Percentiles rank a stretch among this genome's conserved stretches.
These are phyloP conservation scores for Psylliodes chrysocephalus DNA, from an alignment of 2,888 invertebrate genomes.

Conservation along the genomic window DNA sequence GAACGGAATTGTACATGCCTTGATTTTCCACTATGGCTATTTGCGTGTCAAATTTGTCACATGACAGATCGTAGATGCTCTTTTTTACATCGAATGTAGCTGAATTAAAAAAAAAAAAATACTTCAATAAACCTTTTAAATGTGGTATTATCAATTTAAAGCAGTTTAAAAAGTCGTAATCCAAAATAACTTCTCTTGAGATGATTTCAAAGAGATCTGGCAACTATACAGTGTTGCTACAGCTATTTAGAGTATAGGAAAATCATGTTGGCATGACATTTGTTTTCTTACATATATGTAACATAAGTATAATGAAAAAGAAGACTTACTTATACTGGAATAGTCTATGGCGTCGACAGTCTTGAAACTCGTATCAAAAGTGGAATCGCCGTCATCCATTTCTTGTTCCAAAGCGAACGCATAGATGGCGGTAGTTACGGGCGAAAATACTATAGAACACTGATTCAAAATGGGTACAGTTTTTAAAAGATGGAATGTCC, in stretches of 20 bases:
- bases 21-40: conserved; percentile 92
- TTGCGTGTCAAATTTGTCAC: conserved; percentile 85
- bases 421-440: conserved; percentile 87
- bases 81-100: conserved; percentile 94
- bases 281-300: too few species aligned
- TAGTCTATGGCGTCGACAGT: conserved; percentile 95
- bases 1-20: conserved; percentile 82
- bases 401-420: conserved; percentile 84
- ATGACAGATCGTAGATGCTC: conserved; percentile 86
- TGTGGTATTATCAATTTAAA: too few species aligned
- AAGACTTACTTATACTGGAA: conserved; percentile 82
- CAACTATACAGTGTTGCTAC: too few species aligned
- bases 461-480: conserved; percentile 95
- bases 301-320: too few species aligned
- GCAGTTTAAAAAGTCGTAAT: too few species aligned
- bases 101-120: too few species aligned
- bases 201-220: too few species aligned
- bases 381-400: conserved; percentile 75
- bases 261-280: too few species aligned
- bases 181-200: too few species aligned
- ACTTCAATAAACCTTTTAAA: too few species aligned
- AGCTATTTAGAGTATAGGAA: too few species aligned
- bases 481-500: conserved; percentile 92
- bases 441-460: conserved; percentile 88
- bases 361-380: conserved; percentile 92